Conservation (phyloP, 2,888 invertebrate species). For the Drosophila prolongata region DNA sequence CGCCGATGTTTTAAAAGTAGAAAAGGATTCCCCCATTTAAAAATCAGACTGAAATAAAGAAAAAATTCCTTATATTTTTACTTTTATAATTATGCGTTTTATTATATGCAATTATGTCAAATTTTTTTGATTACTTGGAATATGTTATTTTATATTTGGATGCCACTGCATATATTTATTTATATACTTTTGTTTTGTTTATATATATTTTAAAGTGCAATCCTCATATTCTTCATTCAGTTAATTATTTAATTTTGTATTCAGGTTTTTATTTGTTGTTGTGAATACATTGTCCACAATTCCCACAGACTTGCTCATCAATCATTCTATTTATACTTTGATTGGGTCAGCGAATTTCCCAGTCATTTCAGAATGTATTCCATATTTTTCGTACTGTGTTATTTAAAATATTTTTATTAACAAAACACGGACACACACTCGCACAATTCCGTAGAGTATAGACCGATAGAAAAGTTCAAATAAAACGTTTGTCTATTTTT, state of each 20-base stretch:
- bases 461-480: constrained; percentile 7
- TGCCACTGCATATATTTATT: too few relatives aligned
- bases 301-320: constrained; percentile 15
- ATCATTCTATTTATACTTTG: constrained; percentile 40
- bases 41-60: not conserved
- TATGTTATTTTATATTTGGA: too few relatives aligned
- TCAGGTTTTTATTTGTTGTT: not conserved
- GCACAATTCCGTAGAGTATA: not conserved
- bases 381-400: constrained; percentile 17
- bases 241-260: not conserved
- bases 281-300: constrained; percentile 1
- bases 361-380: constrained; percentile 20
- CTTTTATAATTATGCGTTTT: too few relatives aligned
- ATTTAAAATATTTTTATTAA: constrained; percentile 29
- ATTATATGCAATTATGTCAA: too few relatives aligned
- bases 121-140: too few relatives aligned
- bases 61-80: too few relatives aligned
- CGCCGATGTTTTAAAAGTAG: constrained; percentile 9
- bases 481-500: constrained; percentile 8
- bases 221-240: not conserved
- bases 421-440: constrained; percentile 15
- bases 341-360: constrained; percentile 35
- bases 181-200: too few relatives aligned
- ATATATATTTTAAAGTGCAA: too few relatives aligned
- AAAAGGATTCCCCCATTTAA: not conserved